Evolutionary conservation across 2,113 vertebrate genomes (phyloP), one percentile per base, ranked within the genome.

Genomic region (Mesitornis unicolor): DNA sequence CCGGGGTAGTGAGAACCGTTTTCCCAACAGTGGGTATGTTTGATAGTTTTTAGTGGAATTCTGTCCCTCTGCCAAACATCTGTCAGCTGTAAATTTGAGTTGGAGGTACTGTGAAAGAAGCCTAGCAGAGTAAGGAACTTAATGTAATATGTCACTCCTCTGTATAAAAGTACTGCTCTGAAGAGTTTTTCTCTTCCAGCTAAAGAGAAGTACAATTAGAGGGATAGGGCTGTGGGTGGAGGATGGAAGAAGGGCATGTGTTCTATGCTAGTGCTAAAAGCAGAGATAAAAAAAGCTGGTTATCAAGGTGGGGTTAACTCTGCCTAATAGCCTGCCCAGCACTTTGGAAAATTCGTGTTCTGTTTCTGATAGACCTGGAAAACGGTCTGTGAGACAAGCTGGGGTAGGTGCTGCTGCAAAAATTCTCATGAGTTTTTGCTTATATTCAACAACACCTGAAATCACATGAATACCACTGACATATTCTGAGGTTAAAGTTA

Each of bases 321-420:
- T 87, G 43, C 43, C 22, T 0, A 1, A 24, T 18, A 42, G 50
- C 28, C 60, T 70, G 45, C 19, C 53, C 6, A 4, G 20, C 1
- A 2, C 18, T 51, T 60, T 85, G 53, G 21, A 82, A 15, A 84
- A 74, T 60, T 75, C 16, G 1, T 17, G 5, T 61, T 91, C 36
- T 43, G 19, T 81, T 93, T 78, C 73, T 84, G 36, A 26, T 7
- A 56, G 53, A n/a, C 35, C 31, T 75, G 33, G 47, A 56, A 42
- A 86, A 36, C 29, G 35, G 16, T 29, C 43, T 71, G 35, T 73
- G 56, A 84, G 75, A 12, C 35, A 47, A 19, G 12, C 2, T 78
- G 33, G 38, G 33, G 14, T 47, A 56, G 16, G 19, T 64, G 42
- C 31, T 79, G 67, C 78, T 73, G n/a, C 50, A 54, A 10, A 91